Evolutionary conservation across 2,888 invertebrate species (phyloP).

Genomic region (Parapristionchus giblindavisi): DNA sequence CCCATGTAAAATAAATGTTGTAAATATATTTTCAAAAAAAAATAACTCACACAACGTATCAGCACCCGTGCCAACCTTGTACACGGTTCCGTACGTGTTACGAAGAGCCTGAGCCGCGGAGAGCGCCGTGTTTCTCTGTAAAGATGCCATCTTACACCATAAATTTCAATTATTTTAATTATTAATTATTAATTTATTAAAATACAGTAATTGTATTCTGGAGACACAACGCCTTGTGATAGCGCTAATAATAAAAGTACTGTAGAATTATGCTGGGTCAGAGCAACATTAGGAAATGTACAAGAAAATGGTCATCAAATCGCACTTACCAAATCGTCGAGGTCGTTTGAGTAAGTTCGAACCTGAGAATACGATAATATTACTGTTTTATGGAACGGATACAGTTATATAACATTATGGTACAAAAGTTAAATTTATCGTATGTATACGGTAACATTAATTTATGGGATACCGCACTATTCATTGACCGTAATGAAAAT

Average conservation of each 20-base stretch:
- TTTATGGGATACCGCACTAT: neutral
- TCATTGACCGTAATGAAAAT: neutral
- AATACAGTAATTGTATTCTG: no score
- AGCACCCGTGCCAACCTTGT: slow-evolving; percentile 69
- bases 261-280: neutral
- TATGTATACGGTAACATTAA: no score
- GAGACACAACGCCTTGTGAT: slow-evolving; percentile 17
- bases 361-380: slow-evolving; percentile 40
- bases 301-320: neutral
- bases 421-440: no score
- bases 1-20: no score
- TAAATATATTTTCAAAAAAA: no score
- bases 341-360: slow-evolving; percentile 64
- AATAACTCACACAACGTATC: slow-evolving; percentile 64
- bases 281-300: neutral
- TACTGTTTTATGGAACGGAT: neutral
- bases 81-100: slow-evolving; percentile 65
- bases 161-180: no score
- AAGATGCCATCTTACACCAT: no score
- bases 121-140: slow-evolving; percentile 64
- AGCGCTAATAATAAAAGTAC: no score
- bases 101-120: slow-evolving; percentile 64
- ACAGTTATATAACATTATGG: neutral
- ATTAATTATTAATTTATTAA: no score
- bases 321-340: slow-evolving; percentile 58